phyloP scores from a whole-genome alignment of 2,888 invertebrate genomes.

The Iphiclides podalirius region DNA sequence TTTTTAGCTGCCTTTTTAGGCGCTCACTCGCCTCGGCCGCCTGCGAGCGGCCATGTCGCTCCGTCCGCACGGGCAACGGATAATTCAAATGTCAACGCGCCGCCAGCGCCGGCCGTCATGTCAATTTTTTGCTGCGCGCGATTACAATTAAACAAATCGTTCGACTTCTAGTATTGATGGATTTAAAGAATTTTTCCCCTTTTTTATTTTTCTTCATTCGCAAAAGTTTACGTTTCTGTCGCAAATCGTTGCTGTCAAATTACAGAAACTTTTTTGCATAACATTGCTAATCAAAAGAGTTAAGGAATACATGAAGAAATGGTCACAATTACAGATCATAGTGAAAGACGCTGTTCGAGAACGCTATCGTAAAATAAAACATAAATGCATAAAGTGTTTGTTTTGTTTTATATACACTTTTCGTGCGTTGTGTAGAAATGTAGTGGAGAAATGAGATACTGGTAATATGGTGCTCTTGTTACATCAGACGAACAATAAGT shows the following conservation, averaged over 20 bases:
- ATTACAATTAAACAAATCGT: constrained; percentile 18
- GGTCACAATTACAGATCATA: too few relatives aligned
- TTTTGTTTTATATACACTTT: too few relatives aligned
- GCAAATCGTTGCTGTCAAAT: too few relatives aligned
- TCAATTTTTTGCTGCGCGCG: constrained; percentile 5
- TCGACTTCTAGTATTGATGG: constrained; percentile 8
- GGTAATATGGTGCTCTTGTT: background rate
- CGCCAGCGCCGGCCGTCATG: background rate
- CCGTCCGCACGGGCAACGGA: constrained; percentile 12
- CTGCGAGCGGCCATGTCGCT: background rate
- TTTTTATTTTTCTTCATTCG: background rate
- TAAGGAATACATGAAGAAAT: too few relatives aligned
- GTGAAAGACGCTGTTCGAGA: too few relatives aligned
- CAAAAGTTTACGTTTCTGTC: too few relatives aligned
- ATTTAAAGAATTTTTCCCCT: background rate
- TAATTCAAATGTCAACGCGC: constrained; percentile 18
- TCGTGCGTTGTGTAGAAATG: background rate
- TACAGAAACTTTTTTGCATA: too few relatives aligned
- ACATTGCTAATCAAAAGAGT: too few relatives aligned
- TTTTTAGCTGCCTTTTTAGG: constrained; percentile 24
- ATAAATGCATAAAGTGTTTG: too few relatives aligned
- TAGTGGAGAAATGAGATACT: too few relatives aligned
- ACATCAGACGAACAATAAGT: background rate
- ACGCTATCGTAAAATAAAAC: too few relatives aligned
- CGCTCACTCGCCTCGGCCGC: background rate